Evolutionary conservation across 2,797 vertebrate genomes (phyloP), one percentile per base, ranked within the genome.

Genomic region (Anabas testudineus): DNA sequence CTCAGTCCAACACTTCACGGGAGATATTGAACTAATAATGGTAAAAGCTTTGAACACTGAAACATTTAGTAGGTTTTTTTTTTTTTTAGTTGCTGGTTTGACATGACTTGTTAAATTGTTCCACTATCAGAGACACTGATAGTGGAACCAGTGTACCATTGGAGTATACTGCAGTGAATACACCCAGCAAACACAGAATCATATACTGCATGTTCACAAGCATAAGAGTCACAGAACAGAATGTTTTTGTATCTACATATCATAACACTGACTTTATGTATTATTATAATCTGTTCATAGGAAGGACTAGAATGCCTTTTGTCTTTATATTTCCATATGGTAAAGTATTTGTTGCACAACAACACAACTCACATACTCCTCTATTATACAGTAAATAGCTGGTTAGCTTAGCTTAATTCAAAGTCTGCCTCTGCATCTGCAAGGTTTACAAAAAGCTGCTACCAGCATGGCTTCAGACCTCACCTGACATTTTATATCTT

Each of bases 21-120:
- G 51, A 78, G 57, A 59, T 16, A 42, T 2, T 26, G 43, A 76
- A 9, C 34, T 42, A 48, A 64, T 45, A 47, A 36, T 48, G 10
- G 32, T 49, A 45, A 57, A 62, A 43, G n/a, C 3, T 37, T 41
- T 3, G 5, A 62, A 39, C 37, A 15, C 39, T 36, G 10, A 34
- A 3, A 10, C 12, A 36, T 36, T 36, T 19, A 9, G 16, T 26
- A 19, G 48, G 24, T 34, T n/a, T 36, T 34, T 10, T 21, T 53
- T 24, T 34, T n/a, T 36, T 34, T 10, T 21, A 53, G n/a, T 41
- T 37, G 36, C 19, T 12, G 41, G 30, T 9, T 69, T 7, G 46
- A 39, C 9, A 41, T 39, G 28, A 36, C 36, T 52, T 69, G 34
- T 58, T 21, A 52, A 21, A 43, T 30, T 0, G 22, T 30, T 37